Conservation (phyloP, 23 tunicate genomes). For the Botrylloides violaceus region DNA sequence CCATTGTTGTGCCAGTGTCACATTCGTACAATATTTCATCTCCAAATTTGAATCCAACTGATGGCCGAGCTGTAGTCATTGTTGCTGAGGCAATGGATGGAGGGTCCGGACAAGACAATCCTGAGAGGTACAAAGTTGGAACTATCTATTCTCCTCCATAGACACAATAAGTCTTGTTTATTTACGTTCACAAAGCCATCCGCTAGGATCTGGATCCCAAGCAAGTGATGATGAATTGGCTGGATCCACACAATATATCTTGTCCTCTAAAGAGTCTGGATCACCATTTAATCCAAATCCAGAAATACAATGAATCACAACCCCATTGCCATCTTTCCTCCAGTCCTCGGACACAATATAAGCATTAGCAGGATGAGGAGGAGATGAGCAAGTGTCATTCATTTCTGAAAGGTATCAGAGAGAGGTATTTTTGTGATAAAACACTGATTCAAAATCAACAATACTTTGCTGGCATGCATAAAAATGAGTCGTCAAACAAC, state of each 20-base stretch:
- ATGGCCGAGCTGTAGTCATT: slow-evolving; percentile 22
- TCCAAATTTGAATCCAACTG: slow-evolving; percentile 17
- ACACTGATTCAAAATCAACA: neutral
- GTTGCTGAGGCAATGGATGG: slow-evolving; percentile 20
- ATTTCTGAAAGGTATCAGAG: slow-evolving; percentile 25
- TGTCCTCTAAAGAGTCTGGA: slow-evolving; percentile 8
- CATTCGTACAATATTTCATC: slow-evolving; percentile 38
- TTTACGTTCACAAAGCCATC: slow-evolving; percentile 38
- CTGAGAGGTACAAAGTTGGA: slow-evolving; percentile 37
- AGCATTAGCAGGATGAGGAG: slow-evolving; percentile 28
- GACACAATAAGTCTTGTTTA: no score
- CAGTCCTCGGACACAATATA: slow-evolving; percentile 40
- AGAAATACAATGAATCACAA: slow-evolving; percentile 20
- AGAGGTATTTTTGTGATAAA: neutral
- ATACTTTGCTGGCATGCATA: slow-evolving; percentile 69
- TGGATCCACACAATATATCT: slow-evolving; percentile 24
- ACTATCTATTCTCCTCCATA: neutral
- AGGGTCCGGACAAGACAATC: slow-evolving; percentile 56
- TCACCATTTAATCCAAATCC: slow-evolving; percentile 45
- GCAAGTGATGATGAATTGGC: neutral
- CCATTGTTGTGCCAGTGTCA: slow-evolving; percentile 17
- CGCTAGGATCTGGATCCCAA: slow-evolving; percentile 28
- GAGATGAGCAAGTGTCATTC: slow-evolving; percentile 27
- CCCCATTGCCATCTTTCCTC: slow-evolving; percentile 36
- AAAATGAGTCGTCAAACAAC: slow-evolving; percentile 49